Conservation (phyloP, 2,888 invertebrate genomes). For the Merodon equestris region DNA sequence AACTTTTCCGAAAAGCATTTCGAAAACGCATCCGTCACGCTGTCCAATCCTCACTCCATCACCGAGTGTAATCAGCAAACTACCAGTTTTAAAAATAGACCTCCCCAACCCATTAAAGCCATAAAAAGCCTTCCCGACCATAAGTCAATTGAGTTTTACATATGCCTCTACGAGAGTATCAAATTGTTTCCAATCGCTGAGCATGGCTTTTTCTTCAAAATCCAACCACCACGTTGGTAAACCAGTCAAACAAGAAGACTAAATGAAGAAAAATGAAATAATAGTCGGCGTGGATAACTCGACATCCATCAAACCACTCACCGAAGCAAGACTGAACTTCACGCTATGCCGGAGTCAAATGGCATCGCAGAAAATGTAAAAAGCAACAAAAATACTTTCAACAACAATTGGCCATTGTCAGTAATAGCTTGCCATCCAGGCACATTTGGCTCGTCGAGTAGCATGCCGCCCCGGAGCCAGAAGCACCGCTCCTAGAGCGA, state of each 20-base stretch:
- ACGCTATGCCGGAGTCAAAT: slow-evolving; percentile 57
- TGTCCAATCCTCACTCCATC: too few relatives aligned
- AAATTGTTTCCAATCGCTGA: slow-evolving; percentile 61
- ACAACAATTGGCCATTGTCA: slow-evolving; percentile 42
- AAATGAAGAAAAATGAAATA: too few relatives aligned
- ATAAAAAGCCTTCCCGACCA: slow-evolving; percentile 41
- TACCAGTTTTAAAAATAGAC: too few relatives aligned
- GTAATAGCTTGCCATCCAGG: slow-evolving; percentile 16
- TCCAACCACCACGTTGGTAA: slow-evolving; percentile 2
- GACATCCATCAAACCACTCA: slow-evolving; percentile 56
- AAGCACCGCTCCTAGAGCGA: too few relatives aligned
- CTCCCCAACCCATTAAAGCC: too few relatives aligned
- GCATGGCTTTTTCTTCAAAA: slow-evolving; percentile 39
- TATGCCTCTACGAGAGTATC: slow-evolving; percentile 6
- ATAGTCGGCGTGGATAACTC: slow-evolving; percentile 54
- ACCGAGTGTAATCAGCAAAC: too few relatives aligned
- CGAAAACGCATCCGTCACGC: too few relatives aligned
- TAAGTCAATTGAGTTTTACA: slow-evolving; percentile 58
- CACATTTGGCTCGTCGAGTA: slow-evolving; percentile 7
- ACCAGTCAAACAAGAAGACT: slow-evolving; percentile 26
- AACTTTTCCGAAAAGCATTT: too few relatives aligned
- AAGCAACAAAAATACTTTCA: slow-evolving; percentile 4
- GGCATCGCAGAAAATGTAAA: slow-evolving; percentile 29
- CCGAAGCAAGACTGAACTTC: slow-evolving; percentile 60
- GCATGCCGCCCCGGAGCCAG: not conserved